These are phyloP conservation scores for Harpalus rufipes DNA, from an alignment of 2,888 invertebrate species.

Conservation along the genomic window DNA sequence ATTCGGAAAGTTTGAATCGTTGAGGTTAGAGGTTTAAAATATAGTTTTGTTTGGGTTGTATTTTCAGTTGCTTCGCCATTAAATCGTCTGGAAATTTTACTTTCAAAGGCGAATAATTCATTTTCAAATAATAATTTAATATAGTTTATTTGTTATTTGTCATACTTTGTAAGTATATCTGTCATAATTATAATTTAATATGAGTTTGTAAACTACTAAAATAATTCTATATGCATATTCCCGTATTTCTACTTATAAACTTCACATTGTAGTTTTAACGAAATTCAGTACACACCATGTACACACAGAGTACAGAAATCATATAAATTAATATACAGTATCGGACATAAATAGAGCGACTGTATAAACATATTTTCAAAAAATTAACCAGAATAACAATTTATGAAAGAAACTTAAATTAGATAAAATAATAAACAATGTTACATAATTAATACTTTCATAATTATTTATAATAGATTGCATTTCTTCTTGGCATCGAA, in stretches of 20 bases:
- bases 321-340: neutral
- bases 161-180: neutral
- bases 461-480: too few species aligned
- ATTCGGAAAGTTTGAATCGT: conserved; percentile 26
- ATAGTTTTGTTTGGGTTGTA: conserved; percentile 36
- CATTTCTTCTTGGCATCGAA: too few species aligned
- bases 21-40: conserved; percentile 27
- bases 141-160: conserved; percentile 5
- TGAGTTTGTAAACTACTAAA: neutral
- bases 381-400: too few species aligned
- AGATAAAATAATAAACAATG: too few species aligned
- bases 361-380: too few species aligned
- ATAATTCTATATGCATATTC: neutral
- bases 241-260: neutral
- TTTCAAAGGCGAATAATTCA: neutral
- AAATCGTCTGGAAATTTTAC: conserved; percentile 2
- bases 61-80: neutral
- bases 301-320: neutral
- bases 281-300: neutral
- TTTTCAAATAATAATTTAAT: neutral
- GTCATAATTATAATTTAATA: neutral
- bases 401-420: too few species aligned
- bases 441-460: too few species aligned
- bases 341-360: too few species aligned
- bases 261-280: neutral